Conservation (phyloP, 2,797 vertebrate genomes). For the Hipposideros larvatus region DNA sequence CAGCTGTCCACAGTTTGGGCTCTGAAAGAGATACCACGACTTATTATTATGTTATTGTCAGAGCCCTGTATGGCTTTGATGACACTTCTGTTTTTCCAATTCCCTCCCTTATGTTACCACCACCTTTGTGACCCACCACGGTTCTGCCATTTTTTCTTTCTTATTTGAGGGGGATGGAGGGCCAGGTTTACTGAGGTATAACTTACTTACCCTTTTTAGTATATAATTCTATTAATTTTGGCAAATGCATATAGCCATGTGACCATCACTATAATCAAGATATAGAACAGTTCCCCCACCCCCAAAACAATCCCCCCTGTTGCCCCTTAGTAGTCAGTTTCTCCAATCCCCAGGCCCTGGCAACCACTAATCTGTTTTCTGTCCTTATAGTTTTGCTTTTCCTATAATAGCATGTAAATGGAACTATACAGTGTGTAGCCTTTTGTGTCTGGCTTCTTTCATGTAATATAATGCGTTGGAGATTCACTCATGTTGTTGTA, state of each 20-base stretch:
- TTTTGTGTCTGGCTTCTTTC: not conserved
- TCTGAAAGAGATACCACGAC: not conserved
- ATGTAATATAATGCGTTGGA: not conserved
- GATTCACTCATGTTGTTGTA: not conserved
- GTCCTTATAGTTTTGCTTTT: not conserved
- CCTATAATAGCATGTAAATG: not conserved
- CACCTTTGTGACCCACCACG: not conserved
- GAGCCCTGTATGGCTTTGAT: not conserved
- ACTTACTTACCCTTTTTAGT: not conserved
- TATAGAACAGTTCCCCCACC: not conserved
- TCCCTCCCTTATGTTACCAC: not conserved
- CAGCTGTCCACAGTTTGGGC: not conserved
- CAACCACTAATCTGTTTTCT: not conserved
- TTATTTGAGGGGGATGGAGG: not conserved
- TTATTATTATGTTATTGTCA: not conserved
- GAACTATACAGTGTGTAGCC: not conserved
- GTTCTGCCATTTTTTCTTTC: not conserved
- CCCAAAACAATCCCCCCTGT: not conserved
- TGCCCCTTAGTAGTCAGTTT: not conserved
- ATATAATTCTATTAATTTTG: conserved; percentile 8
- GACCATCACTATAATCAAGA: not conserved
- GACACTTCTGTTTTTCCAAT: not conserved
- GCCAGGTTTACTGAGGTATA: not conserved
- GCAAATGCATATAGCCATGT: not conserved
- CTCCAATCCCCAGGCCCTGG: not conserved